Evolutionary conservation across 2,113 vertebrate species (phyloP).

Genomic region (Vulpes ferrilata): DNA sequence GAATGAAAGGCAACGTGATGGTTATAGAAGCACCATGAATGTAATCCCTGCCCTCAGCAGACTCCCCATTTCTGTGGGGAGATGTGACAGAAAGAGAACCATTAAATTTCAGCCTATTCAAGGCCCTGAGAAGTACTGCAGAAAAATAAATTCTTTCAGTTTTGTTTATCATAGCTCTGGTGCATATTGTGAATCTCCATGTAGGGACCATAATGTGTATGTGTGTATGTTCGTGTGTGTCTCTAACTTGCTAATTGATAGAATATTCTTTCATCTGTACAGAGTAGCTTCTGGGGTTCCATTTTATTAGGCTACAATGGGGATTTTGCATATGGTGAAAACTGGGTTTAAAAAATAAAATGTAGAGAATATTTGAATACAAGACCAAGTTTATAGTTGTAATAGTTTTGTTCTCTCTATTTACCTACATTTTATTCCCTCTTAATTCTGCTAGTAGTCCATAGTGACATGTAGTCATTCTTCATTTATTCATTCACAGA

Average conservation of each 20-base stretch:
- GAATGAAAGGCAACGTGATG: slow-evolving; percentile 2
- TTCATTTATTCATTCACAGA: not conserved
- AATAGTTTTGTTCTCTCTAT: not conserved
- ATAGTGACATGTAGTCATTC: not conserved
- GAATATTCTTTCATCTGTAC: not conserved
- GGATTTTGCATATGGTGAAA: not conserved
- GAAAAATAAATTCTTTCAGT: not conserved
- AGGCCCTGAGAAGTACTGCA: not conserved
- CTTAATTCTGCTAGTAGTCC: not conserved
- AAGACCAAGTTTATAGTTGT: not conserved
- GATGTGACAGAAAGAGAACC: not conserved
- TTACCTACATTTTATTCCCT: not conserved
- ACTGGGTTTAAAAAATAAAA: not conserved
- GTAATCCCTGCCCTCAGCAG: not conserved
- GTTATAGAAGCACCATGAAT: slow-evolving; percentile 27
- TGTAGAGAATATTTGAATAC: not conserved
- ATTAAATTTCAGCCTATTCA: not conserved
- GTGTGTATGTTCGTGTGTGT: not conserved
- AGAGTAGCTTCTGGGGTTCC: not conserved
- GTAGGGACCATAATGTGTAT: not conserved
- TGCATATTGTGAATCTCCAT: not conserved
- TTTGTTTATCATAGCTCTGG: not conserved
- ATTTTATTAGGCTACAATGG: not conserved
- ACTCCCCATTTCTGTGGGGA: not conserved
- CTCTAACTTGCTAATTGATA: not conserved